Evolutionary conservation across 1,140 invertebrate species (phyloP), one percentile per base, ranked within the genome.

Genomic region (Delia radicum): DNA sequence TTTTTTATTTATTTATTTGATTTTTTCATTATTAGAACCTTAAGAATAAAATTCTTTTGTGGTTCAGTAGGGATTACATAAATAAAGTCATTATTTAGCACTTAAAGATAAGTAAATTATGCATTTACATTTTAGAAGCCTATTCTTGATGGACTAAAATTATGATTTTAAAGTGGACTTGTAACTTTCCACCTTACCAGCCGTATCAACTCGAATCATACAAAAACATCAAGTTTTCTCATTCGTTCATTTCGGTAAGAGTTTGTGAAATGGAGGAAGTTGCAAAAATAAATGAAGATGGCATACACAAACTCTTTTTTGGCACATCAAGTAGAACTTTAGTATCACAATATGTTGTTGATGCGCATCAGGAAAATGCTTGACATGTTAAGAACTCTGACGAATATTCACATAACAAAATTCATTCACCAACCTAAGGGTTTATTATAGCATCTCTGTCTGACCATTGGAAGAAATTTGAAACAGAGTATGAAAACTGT

Each of bases 321-420:
- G n/a, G n/a, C n/a, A n/a, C n/a, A n/a, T n/a, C n/a, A n/a, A n/a
- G n/a, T n/a, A n/a, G n/a, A n/a, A 6, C 18, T 55, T 21, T 24
- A 18, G 3, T 21, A 55, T 55, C n/a, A 55, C 48, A 55, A 55
- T 55, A n/a, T 55, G 48, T 55, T 55, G 48, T 55, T 55, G 48
- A 55, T 55, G 48, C 48, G 48, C 48, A 55, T 55, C 48, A 55
- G 18, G 48, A 55, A 55, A 55, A 55, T 55, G n/a, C 48, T 55
- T 55, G 48, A 55, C 48, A 55, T 55, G 12, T 48, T 18, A 21
- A 21, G n/a, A 55, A 55, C 8, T 55, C 48, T 55, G 48, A 55
- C 48, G 48, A 55, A 55, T 55, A 21, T 55, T 55, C 21, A 21
- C 21, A 18, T 55, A 55, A 55, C 18, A 21, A 1, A 24, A 3